Conservation (phyloP, 2,113 vertebrate species). For the Lagopus muta region DNA sequence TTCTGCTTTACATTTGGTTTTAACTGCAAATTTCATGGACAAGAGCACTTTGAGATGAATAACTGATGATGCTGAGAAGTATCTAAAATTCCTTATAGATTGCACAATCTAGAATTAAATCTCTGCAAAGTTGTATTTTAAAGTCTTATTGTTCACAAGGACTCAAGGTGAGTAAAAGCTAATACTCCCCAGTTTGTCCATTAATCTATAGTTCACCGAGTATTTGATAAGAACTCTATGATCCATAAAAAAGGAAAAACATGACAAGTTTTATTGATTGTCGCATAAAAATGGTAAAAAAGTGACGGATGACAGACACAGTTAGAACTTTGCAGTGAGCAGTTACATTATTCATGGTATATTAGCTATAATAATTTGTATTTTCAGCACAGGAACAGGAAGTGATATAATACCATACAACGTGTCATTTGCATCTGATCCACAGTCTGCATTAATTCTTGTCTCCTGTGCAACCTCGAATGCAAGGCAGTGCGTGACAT, state of each 20-base stretch:
- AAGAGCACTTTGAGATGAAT: slow-evolving; percentile 8
- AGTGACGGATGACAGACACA: slow-evolving; percentile 16
- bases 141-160: background rate
- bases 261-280: slow-evolving; percentile 54
- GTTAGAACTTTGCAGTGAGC: background rate
- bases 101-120: background rate
- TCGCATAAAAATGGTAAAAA: slow-evolving; percentile 41
- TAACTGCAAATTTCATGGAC: slow-evolving; percentile 48
- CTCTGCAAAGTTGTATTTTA: slow-evolving; percentile 12
- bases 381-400: slow-evolving; percentile 33
- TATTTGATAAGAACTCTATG: slow-evolving; percentile 39
- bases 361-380: slow-evolving; percentile 4
- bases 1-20: slow-evolving; percentile 37
- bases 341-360: background rate
- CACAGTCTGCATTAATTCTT: background rate
- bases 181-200: background rate
- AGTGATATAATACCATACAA: background rate
- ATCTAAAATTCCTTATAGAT: background rate
- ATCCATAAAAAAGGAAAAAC: slow-evolving; percentile 44
- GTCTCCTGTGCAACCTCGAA: background rate
- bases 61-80: slow-evolving; percentile 7
- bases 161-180: slow-evolving; percentile 30
- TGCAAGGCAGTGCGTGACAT: background rate
- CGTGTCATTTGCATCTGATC: background rate
- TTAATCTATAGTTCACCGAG: slow-evolving; percentile 49